These are phyloP conservation scores for Eumeta japonica DNA, from an alignment of 1,140 invertebrate genomes.

Conservation along the genomic window DNA sequence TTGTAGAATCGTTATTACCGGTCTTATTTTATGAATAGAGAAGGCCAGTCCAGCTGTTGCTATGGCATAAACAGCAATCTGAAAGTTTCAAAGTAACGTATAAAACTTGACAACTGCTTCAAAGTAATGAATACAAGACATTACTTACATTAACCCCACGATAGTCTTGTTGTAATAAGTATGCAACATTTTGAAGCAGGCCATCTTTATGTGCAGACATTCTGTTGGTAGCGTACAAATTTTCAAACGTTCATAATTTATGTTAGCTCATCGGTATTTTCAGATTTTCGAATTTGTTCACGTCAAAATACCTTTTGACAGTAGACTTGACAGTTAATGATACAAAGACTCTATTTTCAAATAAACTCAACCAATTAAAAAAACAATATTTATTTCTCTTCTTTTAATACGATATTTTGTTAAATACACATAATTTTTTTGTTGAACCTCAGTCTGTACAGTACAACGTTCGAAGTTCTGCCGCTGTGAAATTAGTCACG, in stretches of 20 bases:
- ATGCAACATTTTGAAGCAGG: conserved; percentile 31
- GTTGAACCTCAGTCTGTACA: too few relatives aligned
- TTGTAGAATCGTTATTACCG: too few relatives aligned
- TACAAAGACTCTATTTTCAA: too few relatives aligned
- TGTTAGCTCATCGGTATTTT: conserved; percentile 49
- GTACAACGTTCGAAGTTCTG: too few relatives aligned
- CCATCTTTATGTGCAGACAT: conserved; percentile 37
- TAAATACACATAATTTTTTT: too few relatives aligned
- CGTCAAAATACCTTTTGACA: too few relatives aligned
- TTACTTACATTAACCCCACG: conserved; percentile 43
- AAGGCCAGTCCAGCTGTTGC: conserved; percentile 46
- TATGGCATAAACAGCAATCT: conserved; percentile 53
- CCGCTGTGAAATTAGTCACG: too few relatives aligned
- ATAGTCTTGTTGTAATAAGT: conserved; percentile 42
- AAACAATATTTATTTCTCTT: too few relatives aligned
- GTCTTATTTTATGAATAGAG: conserved; percentile 51
- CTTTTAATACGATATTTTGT: too few relatives aligned
- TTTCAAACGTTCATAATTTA: conserved; percentile 31
- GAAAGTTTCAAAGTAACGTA: conserved; percentile 26
- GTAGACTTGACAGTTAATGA: too few relatives aligned
- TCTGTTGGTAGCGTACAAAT: conserved; percentile 18
- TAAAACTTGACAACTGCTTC: conserved; percentile 6
- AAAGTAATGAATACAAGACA: conserved; percentile 3
- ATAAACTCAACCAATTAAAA: too few relatives aligned
- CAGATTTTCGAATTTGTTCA: conserved; percentile 20